These are phyloP conservation scores for Erpobdella octoculata DNA, from an alignment of 2,888 invertebrate species.

Conservation along the genomic window DNA sequence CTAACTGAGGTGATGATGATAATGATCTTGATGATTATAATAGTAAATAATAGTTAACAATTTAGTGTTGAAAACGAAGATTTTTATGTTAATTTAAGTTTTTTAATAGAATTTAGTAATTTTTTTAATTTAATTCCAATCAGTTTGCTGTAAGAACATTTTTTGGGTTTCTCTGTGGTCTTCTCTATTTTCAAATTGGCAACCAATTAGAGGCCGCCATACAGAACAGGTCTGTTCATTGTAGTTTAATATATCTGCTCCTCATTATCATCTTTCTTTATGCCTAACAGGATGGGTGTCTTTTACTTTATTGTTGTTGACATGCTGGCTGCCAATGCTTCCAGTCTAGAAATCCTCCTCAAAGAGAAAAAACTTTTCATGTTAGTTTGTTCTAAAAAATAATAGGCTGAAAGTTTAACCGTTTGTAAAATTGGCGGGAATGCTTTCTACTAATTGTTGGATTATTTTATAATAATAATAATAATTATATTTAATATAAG, in stretches of 20 bases:
- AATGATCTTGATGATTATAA: too few relatives aligned
- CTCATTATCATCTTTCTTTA: too few relatives aligned
- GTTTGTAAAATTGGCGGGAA: too few relatives aligned
- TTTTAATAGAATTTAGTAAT: neutral
- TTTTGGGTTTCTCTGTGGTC: constrained; percentile 49
- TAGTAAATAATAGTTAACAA: too few relatives aligned
- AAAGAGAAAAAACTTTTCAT: constrained; percentile 50
- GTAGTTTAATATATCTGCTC: too few relatives aligned
- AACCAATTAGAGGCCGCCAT: constrained; percentile 44
- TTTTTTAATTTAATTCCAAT: constrained; percentile 14
- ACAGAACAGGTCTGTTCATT: constrained; percentile 47
- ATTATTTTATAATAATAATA: neutral
- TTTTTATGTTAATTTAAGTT: neutral
- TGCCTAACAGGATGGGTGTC: constrained; percentile 45
- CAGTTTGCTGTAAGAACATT: constrained; percentile 46
- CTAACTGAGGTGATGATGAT: constrained; percentile 37
- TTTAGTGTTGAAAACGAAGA: neutral
- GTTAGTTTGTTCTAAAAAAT: too few relatives aligned
- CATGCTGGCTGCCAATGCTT: constrained; percentile 50
- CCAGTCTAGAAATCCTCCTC: constrained; percentile 51
- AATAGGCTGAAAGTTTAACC: too few relatives aligned
- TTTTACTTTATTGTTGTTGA: constrained; percentile 53
- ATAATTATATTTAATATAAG: neutral
- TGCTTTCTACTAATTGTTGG: neutral
- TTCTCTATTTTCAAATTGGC: constrained; percentile 46